A percentile compares a stretch with the other conserved stretches of the same genome.
Evolutionary conservation across 2,797 vertebrate species (phyloP).

Genomic region (Phyllotis vaccarum): DNA sequence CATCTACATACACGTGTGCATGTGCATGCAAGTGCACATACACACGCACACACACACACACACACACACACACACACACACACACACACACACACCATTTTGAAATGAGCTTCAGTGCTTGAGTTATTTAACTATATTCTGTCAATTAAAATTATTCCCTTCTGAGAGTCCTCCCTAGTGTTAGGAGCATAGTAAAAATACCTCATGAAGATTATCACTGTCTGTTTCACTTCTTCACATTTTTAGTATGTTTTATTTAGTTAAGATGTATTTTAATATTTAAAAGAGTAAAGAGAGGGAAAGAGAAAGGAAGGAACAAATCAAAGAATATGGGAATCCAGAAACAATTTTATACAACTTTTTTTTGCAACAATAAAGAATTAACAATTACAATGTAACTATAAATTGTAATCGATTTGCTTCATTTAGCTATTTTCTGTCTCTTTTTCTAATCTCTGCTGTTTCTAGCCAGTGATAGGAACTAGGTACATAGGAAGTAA

Average conservation of each 20-base stretch:
- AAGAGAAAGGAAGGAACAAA: accelerated
- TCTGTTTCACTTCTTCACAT: neutral
- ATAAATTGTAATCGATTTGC: neutral
- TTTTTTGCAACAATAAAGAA: neutral
- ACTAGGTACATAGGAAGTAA: neutral
- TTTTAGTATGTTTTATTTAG: neutral
- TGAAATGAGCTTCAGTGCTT: neutral
- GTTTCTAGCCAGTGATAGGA: neutral
- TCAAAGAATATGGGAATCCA: neutral
- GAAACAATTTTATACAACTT: neutral
- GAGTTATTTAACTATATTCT: neutral
- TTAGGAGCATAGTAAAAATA: neutral
- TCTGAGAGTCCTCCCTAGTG: neutral
- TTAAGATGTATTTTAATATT: neutral
- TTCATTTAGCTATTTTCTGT: neutral
- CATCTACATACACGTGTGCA: too few species aligned
- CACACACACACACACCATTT: neutral
- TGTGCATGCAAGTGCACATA: too few species aligned
- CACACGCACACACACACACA: neutral
- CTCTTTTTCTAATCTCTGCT: neutral
- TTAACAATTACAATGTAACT: neutral
- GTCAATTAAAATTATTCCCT: neutral
- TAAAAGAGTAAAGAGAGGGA: neutral
- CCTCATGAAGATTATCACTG: neutral
- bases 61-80: neutral